Conservation (phyloP, 2,797 vertebrate genomes). For the Neosalanx taihuensis region DNA sequence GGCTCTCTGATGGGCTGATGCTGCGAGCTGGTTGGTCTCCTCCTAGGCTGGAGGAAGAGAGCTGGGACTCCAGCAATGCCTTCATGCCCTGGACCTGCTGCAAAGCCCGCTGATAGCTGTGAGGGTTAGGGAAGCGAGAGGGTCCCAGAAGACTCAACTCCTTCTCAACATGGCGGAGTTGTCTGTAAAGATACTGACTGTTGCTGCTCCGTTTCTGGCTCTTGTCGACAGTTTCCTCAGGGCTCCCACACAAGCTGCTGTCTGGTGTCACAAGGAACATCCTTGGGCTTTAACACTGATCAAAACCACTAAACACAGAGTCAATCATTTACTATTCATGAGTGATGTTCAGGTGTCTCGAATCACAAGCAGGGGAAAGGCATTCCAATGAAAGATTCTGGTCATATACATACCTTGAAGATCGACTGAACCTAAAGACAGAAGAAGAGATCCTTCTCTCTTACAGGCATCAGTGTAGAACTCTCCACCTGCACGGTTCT, state of each 20-base stretch:
- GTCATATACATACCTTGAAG: slow-evolving; percentile 69
- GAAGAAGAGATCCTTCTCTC: slow-evolving; percentile 64
- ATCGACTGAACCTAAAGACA: slow-evolving; percentile 68
- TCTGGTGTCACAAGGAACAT: slow-evolving; percentile 59
- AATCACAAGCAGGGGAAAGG: no score
- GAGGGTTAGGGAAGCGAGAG: slow-evolving; percentile 71
- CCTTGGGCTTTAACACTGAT: neutral
- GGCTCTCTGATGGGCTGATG: slow-evolving; percentile 58
- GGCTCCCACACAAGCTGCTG: slow-evolving; percentile 54
- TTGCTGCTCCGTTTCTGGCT: slow-evolving; percentile 69
- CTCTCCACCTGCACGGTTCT: slow-evolving; percentile 69
- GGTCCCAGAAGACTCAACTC: slow-evolving; percentile 79
- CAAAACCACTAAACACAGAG: neutral
- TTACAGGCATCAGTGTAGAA: slow-evolving; percentile 74
- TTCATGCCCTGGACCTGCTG: slow-evolving; percentile 84
- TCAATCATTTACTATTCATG: neutral
- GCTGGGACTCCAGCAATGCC: slow-evolving; percentile 67
- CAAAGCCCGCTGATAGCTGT: slow-evolving; percentile 78
- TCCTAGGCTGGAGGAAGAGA: slow-evolving; percentile 51
- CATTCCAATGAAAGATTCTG: neutral
- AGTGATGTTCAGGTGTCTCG: no score
- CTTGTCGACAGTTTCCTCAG: slow-evolving; percentile 57
- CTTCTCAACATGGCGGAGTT: slow-evolving; percentile 83
- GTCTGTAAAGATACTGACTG: slow-evolving; percentile 80
- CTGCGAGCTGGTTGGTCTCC: slow-evolving; percentile 51